Conservation (phyloP, 2,888 invertebrate species). For the Exocentrus adspersus region DNA sequence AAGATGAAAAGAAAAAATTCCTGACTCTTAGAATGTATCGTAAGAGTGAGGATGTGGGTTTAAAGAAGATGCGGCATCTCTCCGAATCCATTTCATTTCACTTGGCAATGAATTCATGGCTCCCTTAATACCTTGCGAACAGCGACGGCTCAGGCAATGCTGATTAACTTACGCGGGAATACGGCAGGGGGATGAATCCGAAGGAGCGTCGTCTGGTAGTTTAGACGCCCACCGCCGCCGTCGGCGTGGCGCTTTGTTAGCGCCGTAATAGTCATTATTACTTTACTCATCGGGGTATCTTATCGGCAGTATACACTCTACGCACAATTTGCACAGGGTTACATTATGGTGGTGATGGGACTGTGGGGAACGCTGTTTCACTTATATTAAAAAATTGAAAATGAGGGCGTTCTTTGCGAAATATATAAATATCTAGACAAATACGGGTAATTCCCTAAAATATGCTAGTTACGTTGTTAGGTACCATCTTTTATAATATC, state of each 20-base stretch:
- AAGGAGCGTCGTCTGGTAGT: neutral
- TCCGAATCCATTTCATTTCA: neutral
- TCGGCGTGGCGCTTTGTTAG: slow-evolving; percentile 6
- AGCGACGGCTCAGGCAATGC: neutral
- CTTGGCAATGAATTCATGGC: neutral
- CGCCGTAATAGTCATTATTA: slow-evolving; percentile 16
- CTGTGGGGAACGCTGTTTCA: too few species aligned
- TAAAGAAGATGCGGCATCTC: too few species aligned
- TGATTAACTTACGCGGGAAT: slow-evolving; percentile 5
- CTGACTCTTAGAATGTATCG: too few species aligned
- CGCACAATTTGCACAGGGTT: slow-evolving; percentile 7
- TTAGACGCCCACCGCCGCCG: neutral
- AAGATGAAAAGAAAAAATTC: too few species aligned
- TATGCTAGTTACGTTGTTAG: too few species aligned
- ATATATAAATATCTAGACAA: too few species aligned
- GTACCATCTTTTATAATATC: neutral
- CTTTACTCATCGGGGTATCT: slow-evolving; percentile 12
- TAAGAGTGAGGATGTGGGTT: too few species aligned
- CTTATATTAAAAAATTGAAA: neutral
- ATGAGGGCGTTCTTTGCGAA: neutral
- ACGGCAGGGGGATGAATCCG: neutral
- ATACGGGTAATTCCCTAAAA: too few species aligned
- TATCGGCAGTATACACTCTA: slow-evolving; percentile 14
- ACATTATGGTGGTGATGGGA: neutral
- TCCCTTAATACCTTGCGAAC: neutral